Evolutionary conservation across 2,888 invertebrate genomes (phyloP).

Genomic region (Apodemia hepburni): DNA sequence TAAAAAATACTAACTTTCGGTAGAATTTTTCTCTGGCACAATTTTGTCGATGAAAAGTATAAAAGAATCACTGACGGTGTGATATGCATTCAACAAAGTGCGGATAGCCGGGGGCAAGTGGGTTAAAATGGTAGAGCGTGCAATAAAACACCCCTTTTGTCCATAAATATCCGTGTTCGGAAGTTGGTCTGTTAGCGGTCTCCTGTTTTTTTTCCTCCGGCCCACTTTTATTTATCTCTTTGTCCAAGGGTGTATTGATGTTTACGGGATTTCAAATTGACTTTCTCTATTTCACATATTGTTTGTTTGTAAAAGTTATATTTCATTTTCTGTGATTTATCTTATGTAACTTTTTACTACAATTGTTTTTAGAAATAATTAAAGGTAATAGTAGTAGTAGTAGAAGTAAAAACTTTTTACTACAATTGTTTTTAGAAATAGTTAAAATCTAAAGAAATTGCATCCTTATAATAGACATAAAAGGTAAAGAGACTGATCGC

Average conservation of each 20-base stretch:
- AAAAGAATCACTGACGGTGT: conserved; percentile 39
- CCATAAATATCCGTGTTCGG: conserved; percentile 77
- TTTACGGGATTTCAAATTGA: conserved; percentile 20
- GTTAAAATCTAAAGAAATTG: too few species aligned
- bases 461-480: too few species aligned
- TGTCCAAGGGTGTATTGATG: conserved; percentile 44
- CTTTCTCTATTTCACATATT: conserved; percentile 12
- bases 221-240: conserved; percentile 68
- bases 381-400: too few species aligned
- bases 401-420: too few species aligned
- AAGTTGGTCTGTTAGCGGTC: conserved; percentile 77
- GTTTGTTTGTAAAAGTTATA: conserved; percentile 7
- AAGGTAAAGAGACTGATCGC: too few species aligned
- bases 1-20: too few species aligned
- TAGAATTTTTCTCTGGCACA: too few species aligned
- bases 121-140: conserved; percentile 71
- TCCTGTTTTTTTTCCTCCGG: conserved; percentile 60
- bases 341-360: background rate
- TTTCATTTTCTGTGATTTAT: background rate
- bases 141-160: conserved; percentile 75
- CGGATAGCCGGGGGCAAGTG: conserved; percentile 73
- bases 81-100: conserved; percentile 50
- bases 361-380: background rate
- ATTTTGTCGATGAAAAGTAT: background rate
- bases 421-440: background rate